Evolutionary conservation across 1,140 invertebrate genomes (phyloP).

Genomic region (Pseudomyrmex sp.): DNA sequence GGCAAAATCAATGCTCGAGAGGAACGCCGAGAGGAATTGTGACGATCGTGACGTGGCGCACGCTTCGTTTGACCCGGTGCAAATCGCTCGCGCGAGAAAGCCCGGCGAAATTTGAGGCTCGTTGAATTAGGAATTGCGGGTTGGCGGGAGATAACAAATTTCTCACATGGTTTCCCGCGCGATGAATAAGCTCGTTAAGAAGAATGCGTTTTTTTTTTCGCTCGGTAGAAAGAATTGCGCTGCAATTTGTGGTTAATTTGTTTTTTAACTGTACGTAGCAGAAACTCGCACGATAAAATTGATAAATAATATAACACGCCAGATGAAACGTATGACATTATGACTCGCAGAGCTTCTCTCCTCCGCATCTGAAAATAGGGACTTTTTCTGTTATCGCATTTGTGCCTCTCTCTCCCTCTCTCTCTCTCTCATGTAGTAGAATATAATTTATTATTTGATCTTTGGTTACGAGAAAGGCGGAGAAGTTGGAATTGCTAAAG

Average conservation of each 20-base stretch:
- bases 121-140: slow-evolving; percentile 42
- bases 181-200: slow-evolving; percentile 11
- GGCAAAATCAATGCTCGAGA: slow-evolving; percentile 65
- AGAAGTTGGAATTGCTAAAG: background rate
- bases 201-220: background rate
- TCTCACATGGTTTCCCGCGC: slow-evolving; percentile 45
- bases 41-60: slow-evolving; percentile 46
- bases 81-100: slow-evolving; percentile 36
- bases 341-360: no score
- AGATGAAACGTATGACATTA: no score
- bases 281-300: background rate
- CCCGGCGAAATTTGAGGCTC: slow-evolving; percentile 37
- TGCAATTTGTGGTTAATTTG: slow-evolving; percentile 11
- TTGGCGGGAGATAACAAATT: slow-evolving; percentile 34
- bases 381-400: no score
- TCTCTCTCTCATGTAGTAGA: no score
- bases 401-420: no score
- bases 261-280: background rate
- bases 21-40: slow-evolving; percentile 22
- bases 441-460: no score
- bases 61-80: slow-evolving; percentile 45
- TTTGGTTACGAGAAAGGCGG: background rate
- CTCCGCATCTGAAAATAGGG: no score
- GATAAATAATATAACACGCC: background rate
- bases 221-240: background rate